phyloP scores from a whole-genome alignment of 37 sponge, comb jelly and placozoan species.

The Eunapius fragilis region DNA sequence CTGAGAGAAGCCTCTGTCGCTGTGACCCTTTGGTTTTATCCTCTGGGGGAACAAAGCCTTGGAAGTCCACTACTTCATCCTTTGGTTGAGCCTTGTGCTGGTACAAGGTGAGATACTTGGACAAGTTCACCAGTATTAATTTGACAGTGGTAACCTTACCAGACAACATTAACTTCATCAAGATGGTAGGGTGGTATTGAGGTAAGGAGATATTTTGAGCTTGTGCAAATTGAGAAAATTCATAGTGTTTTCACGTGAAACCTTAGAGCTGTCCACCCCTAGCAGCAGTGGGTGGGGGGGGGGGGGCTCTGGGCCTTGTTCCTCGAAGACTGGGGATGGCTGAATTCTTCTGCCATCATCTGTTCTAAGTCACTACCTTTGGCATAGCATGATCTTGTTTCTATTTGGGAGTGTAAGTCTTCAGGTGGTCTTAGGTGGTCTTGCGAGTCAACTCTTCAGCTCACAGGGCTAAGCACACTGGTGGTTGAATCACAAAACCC shows the following conservation, averaged over 20 bases:
- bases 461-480: slow-evolving; percentile 31
- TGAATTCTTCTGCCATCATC: background rate
- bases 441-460: slow-evolving; percentile 61
- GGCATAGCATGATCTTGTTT: slow-evolving; percentile 63
- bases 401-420: slow-evolving; percentile 88
- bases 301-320: background rate
- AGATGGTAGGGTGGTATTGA: slow-evolving; percentile 92
- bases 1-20: slow-evolving; percentile 36
- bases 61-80: background rate
- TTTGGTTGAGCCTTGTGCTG: background rate
- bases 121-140: slow-evolving; percentile 77
- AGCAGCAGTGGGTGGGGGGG: background rate
- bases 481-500: slow-evolving; percentile 2
- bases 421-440: slow-evolving; percentile 78
- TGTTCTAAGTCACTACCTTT: background rate
- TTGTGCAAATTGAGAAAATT: slow-evolving; percentile 67
- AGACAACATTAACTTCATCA: slow-evolving; percentile 82
- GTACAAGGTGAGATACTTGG: slow-evolving; percentile 58
- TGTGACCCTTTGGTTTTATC: background rate
- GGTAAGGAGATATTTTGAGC: slow-evolving; percentile 62
- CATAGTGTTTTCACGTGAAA: background rate
- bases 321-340: background rate
- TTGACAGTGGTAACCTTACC: slow-evolving; percentile 79
- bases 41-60: slow-evolving; percentile 10
- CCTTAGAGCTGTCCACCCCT: background rate